These are phyloP conservation scores for Porites cylindrica DNA, from an alignment of 92 coral and sea anemone genomes.

Conservation along the genomic window DNA sequence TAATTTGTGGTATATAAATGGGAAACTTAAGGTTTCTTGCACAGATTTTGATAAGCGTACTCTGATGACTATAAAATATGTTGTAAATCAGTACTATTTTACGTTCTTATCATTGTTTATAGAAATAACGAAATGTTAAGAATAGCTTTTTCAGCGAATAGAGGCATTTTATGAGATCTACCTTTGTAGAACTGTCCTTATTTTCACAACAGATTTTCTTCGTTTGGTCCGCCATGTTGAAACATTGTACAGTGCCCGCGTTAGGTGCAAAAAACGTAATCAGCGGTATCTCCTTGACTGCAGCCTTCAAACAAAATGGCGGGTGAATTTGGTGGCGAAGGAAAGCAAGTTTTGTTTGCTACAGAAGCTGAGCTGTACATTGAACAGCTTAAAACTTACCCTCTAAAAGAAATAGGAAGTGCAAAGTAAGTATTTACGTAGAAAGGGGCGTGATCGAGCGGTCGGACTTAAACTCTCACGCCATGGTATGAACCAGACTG, in stretches of 20 bases:
- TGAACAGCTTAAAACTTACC: slow-evolving; percentile 78
- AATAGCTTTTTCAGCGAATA: not conserved
- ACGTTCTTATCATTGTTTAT: not conserved
- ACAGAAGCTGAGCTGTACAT: slow-evolving; percentile 97
- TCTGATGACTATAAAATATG: too few relatives aligned
- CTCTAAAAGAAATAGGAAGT: slow-evolving; percentile 87
- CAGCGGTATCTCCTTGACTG: slow-evolving; percentile 79
- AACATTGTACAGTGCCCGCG: slow-evolving; percentile 25
- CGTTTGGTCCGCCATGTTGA: slow-evolving; percentile 90
- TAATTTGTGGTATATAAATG: too few relatives aligned
- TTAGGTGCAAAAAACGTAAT: not conserved
- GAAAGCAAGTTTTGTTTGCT: slow-evolving; percentile 79
- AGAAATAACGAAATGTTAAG: not conserved
- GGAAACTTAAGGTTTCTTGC: too few relatives aligned
- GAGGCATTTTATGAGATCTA: not conserved
- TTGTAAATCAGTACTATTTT: too few relatives aligned
- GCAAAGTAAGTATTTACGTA: slow-evolving; percentile 72
- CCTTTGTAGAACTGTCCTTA: slow-evolving; percentile 1
- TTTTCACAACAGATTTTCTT: not conserved
- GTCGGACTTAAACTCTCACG: too few relatives aligned
- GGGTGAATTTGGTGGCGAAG: slow-evolving; percentile 51
- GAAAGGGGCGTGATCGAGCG: too few relatives aligned
- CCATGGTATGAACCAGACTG: too few relatives aligned
- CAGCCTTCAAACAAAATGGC: slow-evolving; percentile 71
- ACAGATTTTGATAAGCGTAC: too few relatives aligned